Percentiles rank a stretch among this genome's conserved stretches.
Evolutionary conservation across 2,888 invertebrate genomes (phyloP).

Genomic region (Parascotia fuliginaria): DNA sequence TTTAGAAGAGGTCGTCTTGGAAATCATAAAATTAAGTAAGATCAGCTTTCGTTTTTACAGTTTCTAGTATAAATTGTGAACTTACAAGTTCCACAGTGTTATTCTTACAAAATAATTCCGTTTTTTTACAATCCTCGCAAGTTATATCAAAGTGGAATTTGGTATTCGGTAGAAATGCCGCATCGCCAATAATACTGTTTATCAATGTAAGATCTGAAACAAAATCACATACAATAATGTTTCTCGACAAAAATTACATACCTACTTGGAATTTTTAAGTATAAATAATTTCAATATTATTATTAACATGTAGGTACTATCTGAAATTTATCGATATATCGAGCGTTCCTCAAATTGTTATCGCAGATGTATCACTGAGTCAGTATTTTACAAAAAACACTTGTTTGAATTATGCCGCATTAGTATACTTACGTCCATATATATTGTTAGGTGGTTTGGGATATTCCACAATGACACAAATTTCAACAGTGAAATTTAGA

Average conservation of each 20-base stretch:
- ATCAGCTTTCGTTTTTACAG: too few relatives aligned
- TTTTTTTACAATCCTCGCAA: conserved; percentile 9
- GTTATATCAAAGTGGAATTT: conserved; percentile 36
- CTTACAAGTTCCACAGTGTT: conserved; percentile 51
- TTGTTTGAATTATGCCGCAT: too few relatives aligned
- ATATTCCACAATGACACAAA: conserved; percentile 47
- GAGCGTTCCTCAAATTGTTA: too few relatives aligned
- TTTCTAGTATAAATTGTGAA: too few relatives aligned
- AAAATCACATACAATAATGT: neutral
- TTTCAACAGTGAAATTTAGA: conserved; percentile 41
- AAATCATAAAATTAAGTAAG: conserved; percentile 28
- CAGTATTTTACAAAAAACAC: too few relatives aligned
- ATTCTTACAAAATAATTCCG: conserved; percentile 23
- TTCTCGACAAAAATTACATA: too few relatives aligned
- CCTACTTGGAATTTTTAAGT: too few relatives aligned
- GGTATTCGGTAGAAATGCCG: conserved; percentile 30
- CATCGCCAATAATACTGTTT: conserved; percentile 42
- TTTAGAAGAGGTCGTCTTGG: conserved; percentile 22
- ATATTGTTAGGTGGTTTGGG: conserved; percentile 32
- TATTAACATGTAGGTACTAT: too few relatives aligned
- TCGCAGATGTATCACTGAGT: too few relatives aligned
- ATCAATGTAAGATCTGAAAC: conserved; percentile 47
- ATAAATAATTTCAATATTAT: too few relatives aligned
- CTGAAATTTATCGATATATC: too few relatives aligned
- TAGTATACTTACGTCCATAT: conserved; percentile 11